Base-by-base conservation (phyloP, 2,113 vertebrate genomes). In the Pholis gunnellus region DNA sequence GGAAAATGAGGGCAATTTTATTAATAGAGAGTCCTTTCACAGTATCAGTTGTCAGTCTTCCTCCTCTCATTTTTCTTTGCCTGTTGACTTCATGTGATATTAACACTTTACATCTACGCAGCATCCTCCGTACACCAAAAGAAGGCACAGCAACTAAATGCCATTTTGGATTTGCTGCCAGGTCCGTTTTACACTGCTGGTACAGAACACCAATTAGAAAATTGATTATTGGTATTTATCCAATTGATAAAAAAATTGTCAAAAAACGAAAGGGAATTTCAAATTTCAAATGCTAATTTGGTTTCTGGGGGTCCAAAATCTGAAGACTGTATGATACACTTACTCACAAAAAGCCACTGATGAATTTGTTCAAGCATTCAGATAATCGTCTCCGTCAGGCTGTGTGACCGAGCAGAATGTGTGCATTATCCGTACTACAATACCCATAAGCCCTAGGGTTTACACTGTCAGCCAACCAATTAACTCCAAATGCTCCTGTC, bases 401-500 rank as follows among this genome's bases (percentile, higher is more conserved):
- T 84, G 67, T 79, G 81, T 91, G 82, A 88, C 85, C 75, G 83
- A 78, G 79, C 86, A 83, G 78, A 85, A 80, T 89, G 79, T 87
- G 77, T 75, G 83, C 79, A 88, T 86, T 85, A 87, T 83, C 71
- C 10, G 61, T 78, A 93, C 90, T 91, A 90, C 92, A 91, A 86
- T 93, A 91, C 91, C 92, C 92, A 91, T 72, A 92, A 92, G 81
- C 92, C 88, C 83, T 46, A 66, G 86, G 89, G 88, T 91, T 90
- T 89, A 91, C 80, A 75, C 77, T 82, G 82, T 87, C 89, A 90
- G 81, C 88, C 81, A 88, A 90, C 88, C 91, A 90, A 91, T 93
- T 93, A 93, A 86, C 81, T 92, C 80, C 85, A 91, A 93, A 87
- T 86, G 82, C 64, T 89, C 83, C 78, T 79, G 87, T 83, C 89